phyloP scores from a whole-genome alignment of 2,797 vertebrate species.

The Ciconia nigra region DNA sequence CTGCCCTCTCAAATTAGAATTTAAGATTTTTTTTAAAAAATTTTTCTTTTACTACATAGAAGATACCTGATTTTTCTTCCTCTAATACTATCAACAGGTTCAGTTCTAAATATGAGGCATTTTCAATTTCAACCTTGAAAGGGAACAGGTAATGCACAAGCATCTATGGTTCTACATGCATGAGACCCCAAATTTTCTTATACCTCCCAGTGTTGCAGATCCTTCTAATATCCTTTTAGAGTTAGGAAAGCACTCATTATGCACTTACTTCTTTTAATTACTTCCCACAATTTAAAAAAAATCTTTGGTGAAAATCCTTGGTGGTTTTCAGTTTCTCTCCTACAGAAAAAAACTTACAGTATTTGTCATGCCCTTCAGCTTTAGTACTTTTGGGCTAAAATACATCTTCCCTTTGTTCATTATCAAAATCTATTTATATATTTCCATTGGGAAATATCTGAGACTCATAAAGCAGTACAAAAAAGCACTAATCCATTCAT shows the following conservation, averaged over 20 bases:
- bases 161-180: neutral
- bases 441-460: slow-evolving; percentile 51
- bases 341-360: neutral
- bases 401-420: slow-evolving; percentile 8
- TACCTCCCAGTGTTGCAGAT: neutral
- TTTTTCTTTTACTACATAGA: neutral
- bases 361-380: slow-evolving; percentile 44
- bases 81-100: neutral
- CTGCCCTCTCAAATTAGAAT: neutral
- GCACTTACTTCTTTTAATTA: slow-evolving; percentile 16
- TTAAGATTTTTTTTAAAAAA: neutral
- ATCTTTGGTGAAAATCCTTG: neutral
- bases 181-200: neutral
- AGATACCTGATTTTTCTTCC: neutral
- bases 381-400: slow-evolving; percentile 23
- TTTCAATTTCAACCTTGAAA: neutral
- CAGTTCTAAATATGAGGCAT: neutral
- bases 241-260: neutral
- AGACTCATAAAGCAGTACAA: neutral
- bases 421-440: slow-evolving; percentile 53
- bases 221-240: neutral
- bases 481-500: slow-evolving; percentile 40
- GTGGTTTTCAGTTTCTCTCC: neutral
- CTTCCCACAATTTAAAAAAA: neutral
- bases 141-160: neutral